Evolutionary conservation across 2,888 invertebrate species (phyloP), one percentile per base, ranked within the genome.

Genomic region (Xestoiulus laeticollis): DNA sequence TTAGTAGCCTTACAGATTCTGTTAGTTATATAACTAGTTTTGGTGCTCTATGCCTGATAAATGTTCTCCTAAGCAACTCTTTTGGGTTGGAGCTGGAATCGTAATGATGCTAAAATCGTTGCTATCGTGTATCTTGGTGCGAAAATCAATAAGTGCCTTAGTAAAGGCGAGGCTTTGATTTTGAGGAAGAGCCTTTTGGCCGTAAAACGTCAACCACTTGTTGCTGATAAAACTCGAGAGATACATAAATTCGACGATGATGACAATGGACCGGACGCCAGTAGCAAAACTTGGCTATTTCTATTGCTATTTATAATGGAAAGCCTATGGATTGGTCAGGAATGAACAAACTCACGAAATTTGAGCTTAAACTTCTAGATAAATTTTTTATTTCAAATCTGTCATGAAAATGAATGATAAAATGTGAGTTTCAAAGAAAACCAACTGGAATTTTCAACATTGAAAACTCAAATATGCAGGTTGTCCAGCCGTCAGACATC

Each of bases 151-250:
- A 68, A 68, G 26, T 22, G 10, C 68, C 68, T 26, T 19, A 26
- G 68, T 26, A 68, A 68, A 26, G 12, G 68, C 68, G 59, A 68
- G 26, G 68, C 26, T 22, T 68, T 68, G 26, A 26, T 68, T n/a
- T 68, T 68, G 68, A 26, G 68, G 68, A 68, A 26, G 68, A 68
- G 26, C 68, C 68, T 68, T 68, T 8, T 0, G 68, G 68, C 26
- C 68, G 68, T 68, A 68, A 68, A 68, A 68, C 22, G 68, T 26
- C 22, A 26, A 26, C 68, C 68, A 68, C 68, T 68, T 68, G 68
- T 68, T 68, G 68, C 26, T 68, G 68, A 68, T 68, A 68, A 68
- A 68, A 68, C 68, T 68, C 26, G 26, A 12, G 22, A 22, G 26
- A 26, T 68, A 68, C 68, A 68, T 68, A 68, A 68, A 68, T 68